phyloP scores from a whole-genome alignment of 2,888 invertebrate species.

The Junonia oenone region DNA sequence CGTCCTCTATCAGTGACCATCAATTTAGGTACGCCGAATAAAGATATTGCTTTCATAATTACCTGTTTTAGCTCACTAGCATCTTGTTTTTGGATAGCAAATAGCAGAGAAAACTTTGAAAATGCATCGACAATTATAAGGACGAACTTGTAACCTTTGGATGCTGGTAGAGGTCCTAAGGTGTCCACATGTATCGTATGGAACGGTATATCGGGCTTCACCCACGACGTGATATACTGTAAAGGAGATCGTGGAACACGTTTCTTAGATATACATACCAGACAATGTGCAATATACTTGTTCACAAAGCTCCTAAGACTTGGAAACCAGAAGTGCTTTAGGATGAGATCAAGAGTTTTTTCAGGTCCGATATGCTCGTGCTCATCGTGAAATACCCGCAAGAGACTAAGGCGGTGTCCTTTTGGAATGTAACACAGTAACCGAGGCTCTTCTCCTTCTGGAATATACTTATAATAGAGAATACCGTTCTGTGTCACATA shows the following conservation, averaged over 20 bases:
- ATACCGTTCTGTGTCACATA: conserved; percentile 8
- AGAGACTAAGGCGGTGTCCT: conserved; percentile 32
- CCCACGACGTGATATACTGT: conserved; percentile 8
- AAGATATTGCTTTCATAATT: conserved; percentile 9
- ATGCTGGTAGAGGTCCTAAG: conserved; percentile 13
- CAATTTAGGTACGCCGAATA: conserved; percentile 20
- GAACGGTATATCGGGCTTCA: conserved; percentile 4
- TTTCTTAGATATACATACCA: conserved; percentile 14
- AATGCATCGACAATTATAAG: conserved; percentile 17
- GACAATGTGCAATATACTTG: conserved; percentile 14
- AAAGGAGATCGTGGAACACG: conserved; percentile 5
- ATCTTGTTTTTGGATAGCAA: conserved; percentile 27
- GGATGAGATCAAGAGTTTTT: conserved; percentile 21
- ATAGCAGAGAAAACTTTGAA: conserved; percentile 14
- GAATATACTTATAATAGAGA: no score
- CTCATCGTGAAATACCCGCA: conserved; percentile 33
- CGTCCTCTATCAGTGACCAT: conserved; percentile 17
- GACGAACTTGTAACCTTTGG: conserved; percentile 14
- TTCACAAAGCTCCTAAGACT: neutral
- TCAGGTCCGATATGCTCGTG: conserved; percentile 17
- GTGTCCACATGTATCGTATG: neutral
- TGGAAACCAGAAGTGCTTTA: conserved; percentile 24
- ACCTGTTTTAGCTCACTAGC: neutral
- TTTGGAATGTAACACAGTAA: conserved; percentile 34
- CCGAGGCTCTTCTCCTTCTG: conserved; percentile 25